These are phyloP conservation scores for Sitta europaea DNA, from an alignment of 2,113 vertebrate species.

Conservation along the genomic window DNA sequence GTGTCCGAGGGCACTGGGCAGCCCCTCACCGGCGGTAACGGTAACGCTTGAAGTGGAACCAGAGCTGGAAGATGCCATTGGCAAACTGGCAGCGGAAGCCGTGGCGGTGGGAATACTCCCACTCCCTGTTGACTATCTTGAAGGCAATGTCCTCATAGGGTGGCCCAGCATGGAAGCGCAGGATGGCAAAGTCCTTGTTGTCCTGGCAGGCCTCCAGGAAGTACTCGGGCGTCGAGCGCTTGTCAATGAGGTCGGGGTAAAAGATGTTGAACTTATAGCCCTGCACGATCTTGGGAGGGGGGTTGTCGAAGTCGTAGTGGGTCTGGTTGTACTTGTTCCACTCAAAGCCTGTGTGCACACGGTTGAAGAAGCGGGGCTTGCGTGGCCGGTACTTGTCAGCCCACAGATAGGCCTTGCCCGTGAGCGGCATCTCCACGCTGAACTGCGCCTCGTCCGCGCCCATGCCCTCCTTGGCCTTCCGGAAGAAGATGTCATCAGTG, in stretches of 20 bases:
- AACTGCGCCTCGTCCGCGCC: conserved; percentile 93
- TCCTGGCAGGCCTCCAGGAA: conserved; percentile 92
- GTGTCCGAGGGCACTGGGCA: fast-evolving
- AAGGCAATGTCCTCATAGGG: conserved; percentile 97
- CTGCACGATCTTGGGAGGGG: conserved; percentile 95
- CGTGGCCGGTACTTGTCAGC: conserved; percentile 97
- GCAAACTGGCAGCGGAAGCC: conserved; percentile 98
- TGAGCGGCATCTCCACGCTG: conserved; percentile 92
- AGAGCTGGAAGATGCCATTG: conserved; percentile 97
- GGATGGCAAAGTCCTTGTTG: conserved; percentile 94
- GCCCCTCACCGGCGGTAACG: conserved; percentile 85
- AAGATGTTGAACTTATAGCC: conserved; percentile 99
- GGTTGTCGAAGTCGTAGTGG: conserved; percentile 97
- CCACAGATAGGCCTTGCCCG: conserved; percentile 95
- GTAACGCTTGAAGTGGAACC: conserved; percentile 98
- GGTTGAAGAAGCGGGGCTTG: conserved; percentile 97
- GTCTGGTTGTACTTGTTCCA: conserved; percentile 99
- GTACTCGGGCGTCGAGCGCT: conserved; percentile 93
- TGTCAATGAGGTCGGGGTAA: conserved; percentile 96
- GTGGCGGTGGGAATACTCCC: conserved; percentile 96
- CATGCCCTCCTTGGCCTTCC: conserved; percentile 92
- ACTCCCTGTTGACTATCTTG: conserved; percentile 95
- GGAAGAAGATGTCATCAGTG: conserved; percentile 91
- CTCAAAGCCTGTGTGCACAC: conserved; percentile 96
- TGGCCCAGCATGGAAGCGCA: conserved; percentile 92